These are phyloP conservation scores for Oscheius onirici DNA, from an alignment of 2,888 invertebrate species.

Conservation along the genomic window DNA sequence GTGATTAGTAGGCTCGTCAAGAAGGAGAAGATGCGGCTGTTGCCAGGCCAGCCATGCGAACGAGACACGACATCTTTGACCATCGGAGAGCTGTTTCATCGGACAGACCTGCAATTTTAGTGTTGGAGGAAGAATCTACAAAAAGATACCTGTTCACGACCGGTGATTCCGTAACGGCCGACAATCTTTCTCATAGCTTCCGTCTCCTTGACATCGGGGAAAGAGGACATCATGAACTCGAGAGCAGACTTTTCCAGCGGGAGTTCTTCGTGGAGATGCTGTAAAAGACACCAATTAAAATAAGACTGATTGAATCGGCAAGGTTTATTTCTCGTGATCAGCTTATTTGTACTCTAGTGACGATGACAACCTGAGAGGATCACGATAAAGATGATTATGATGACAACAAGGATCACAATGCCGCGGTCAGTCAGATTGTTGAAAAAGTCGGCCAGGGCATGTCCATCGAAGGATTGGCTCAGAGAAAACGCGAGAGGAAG, in stretches of 20 bases:
- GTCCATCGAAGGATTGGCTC: background rate
- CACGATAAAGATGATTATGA: conserved; percentile 1
- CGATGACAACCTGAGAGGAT: background rate
- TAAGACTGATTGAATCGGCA: background rate
- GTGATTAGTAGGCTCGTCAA: conserved; percentile 89
- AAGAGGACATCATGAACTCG: conserved; percentile 97
- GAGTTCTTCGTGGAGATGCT: conserved; percentile 92
- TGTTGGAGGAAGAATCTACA: conserved; percentile 5
- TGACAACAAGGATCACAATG: background rate
- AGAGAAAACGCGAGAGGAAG: background rate
- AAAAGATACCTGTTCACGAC: conserved; percentile 85
- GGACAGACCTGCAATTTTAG: conserved; percentile 82
- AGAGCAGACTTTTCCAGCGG: conserved; percentile 93
- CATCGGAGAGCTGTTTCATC: conserved; percentile 92
- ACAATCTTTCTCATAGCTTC: conserved; percentile 99
- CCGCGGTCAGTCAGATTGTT: conserved; percentile 10
- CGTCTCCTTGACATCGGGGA: conserved; percentile 94
- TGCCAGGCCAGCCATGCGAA: conserved; percentile 99
- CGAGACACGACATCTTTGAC: conserved; percentile 96
- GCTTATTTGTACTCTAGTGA: background rate
- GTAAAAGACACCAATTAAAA: conserved; percentile 27
- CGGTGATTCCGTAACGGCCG: conserved; percentile 95
- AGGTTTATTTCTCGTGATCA: background rate
- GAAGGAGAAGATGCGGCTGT: conserved; percentile 86
- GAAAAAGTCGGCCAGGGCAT: background rate